Evolutionary conservation across 2,888 invertebrate species (phyloP).

Genomic region (Drosophila longiperda): DNA sequence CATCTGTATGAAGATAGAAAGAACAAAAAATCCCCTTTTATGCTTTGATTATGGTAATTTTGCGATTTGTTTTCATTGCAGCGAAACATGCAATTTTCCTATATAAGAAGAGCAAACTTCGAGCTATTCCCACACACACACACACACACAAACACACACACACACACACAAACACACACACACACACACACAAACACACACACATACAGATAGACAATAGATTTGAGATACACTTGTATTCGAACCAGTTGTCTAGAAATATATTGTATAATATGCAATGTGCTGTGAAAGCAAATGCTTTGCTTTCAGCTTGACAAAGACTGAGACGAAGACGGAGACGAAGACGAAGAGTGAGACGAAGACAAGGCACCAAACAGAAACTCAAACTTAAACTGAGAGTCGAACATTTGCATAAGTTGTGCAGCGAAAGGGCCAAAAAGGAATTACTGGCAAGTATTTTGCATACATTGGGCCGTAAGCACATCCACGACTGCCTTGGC

Average conservation of each 20-base stretch:
- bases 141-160: slow-evolving; percentile 14
- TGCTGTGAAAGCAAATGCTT: slow-evolving; percentile 53
- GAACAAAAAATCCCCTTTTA: slow-evolving; percentile 61
- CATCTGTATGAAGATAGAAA: slow-evolving; percentile 44
- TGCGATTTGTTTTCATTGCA: slow-evolving; percentile 77
- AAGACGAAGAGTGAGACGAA: slow-evolving; percentile 8
- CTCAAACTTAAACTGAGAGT: slow-evolving; percentile 6
- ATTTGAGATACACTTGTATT: slow-evolving; percentile 22
- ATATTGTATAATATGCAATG: slow-evolving; percentile 55
- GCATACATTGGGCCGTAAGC: slow-evolving; percentile 54
- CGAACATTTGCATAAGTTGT: slow-evolving; percentile 68
- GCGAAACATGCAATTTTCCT: slow-evolving; percentile 72
- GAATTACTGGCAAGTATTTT: slow-evolving; percentile 65
- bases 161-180: slow-evolving; percentile 11
- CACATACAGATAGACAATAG: slow-evolving; percentile 3
- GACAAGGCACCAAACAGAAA: background rate
- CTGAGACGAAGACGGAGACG: slow-evolving; percentile 27
- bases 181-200: slow-evolving; percentile 15
- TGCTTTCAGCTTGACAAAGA: slow-evolving; percentile 55
- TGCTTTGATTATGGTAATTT: slow-evolving; percentile 75
- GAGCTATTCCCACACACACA: slow-evolving; percentile 19
- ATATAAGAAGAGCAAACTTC: slow-evolving; percentile 37
- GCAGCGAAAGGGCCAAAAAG: slow-evolving; percentile 40
- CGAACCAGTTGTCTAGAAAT: slow-evolving; percentile 23
- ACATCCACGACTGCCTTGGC: slow-evolving; percentile 26